These are phyloP conservation scores for Caenorhabditis sp. DNA, from an alignment of 2,888 invertebrate species.

Conservation along the genomic window DNA sequence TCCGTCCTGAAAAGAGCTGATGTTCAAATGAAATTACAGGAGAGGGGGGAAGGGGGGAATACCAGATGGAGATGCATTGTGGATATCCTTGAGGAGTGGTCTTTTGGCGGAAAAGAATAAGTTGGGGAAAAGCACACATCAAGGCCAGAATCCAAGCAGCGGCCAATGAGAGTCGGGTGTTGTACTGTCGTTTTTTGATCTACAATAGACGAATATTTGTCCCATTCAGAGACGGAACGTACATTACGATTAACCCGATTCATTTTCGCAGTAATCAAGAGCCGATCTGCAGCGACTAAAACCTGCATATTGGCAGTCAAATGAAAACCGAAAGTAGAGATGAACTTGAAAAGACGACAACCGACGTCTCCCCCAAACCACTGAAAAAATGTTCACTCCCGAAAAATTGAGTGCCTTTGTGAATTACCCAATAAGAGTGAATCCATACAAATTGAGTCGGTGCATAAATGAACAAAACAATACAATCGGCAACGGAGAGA, in stretches of 20 bases:
- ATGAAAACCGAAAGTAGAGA: constrained; percentile 70
- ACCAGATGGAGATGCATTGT: constrained; percentile 69
- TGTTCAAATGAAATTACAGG: not conserved
- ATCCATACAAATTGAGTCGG: constrained; percentile 70
- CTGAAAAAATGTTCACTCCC: too few relatives aligned
- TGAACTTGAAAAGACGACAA: constrained; percentile 67
- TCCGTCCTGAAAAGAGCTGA: too few relatives aligned
- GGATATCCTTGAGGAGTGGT: constrained; percentile 51
- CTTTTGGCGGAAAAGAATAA: constrained; percentile 61
- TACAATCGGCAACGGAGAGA: constrained; percentile 66
- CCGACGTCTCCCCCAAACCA: constrained; percentile 67
- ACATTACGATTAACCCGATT: constrained; percentile 58
- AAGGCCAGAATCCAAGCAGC: constrained; percentile 66
- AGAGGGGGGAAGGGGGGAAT: too few relatives aligned
- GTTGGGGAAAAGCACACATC: constrained; percentile 65
- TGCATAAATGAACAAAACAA: constrained; percentile 69
- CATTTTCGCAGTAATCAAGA: constrained; percentile 66
- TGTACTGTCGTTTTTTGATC: constrained; percentile 58
- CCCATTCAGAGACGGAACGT: not conserved
- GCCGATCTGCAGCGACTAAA: constrained; percentile 68
- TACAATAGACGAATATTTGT: not conserved
- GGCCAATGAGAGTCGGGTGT: constrained; percentile 59
- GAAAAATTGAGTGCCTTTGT: too few relatives aligned
- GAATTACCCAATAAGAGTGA: constrained; percentile 62
- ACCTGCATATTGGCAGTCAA: constrained; percentile 72